Base-by-base conservation (phyloP, 2,888 invertebrate genomes). In the Melipona beecheii region DNA sequence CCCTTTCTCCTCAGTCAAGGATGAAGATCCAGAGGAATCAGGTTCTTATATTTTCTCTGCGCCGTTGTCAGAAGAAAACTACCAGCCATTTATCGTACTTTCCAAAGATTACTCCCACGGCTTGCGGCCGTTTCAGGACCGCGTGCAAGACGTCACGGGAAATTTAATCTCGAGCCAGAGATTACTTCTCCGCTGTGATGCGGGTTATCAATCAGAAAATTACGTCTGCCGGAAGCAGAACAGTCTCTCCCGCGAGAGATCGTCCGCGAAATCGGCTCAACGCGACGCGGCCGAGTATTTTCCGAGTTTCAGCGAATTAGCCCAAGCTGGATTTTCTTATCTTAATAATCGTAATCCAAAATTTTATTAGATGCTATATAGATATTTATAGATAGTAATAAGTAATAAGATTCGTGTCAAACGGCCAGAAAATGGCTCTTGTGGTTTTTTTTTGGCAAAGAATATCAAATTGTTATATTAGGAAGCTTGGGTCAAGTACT, bases 21-120 rank as follows among this genome's bases (percentile, higher is more conserved):
- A 80, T 21, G 71, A 75, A 27, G 62, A 50, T 54, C 56, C 36
- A 65, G 19, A 62, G 66, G 50, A 71, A 71, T 43, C 56, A 31
- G 73, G 80, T 75, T 82, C 70, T 56, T 70, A 62, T 70, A 62
- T 64, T 78, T 72, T 66, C 71, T 69, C 31, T n/a, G 24, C 43
- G 43, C 31, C 52, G 60, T 69, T 66, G 79, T 75, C 75, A 24
- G 73, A 49, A 80, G 58, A 75, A 70, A 79, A 76, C 66, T 78
- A 36, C 54, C 60, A 27, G 65, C 52, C 75, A 87, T 86, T 74
- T 74, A 75, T 82, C 75, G 56, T 74, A 50, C 56, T 64, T 81
- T 31, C 66, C 50, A 52, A 82, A 84, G 79, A 86, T 86, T 84
- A 82, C 75, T 21, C 58, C 60, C 15, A 78, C 72, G 43, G 68